Conservation (phyloP, 2,113 vertebrate species). For the Dermatemys mawii region DNA sequence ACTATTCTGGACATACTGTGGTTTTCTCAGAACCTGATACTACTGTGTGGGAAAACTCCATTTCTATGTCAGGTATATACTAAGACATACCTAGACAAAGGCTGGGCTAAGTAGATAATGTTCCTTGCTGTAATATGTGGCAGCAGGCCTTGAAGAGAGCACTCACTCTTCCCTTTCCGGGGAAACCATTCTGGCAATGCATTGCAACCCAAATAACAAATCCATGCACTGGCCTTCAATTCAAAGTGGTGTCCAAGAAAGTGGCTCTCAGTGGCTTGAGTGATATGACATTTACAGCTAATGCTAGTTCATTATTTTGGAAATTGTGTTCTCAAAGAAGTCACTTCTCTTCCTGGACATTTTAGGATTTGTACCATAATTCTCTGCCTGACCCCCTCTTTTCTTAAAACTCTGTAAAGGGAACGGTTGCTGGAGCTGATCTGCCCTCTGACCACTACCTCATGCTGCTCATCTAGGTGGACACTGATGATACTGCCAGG, state of each 20-base stretch:
- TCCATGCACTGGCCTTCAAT: not conserved
- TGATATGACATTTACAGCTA: not conserved
- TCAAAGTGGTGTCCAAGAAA: not conserved
- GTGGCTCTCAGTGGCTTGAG: not conserved
- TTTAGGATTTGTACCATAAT: not conserved
- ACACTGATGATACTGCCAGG: not conserved
- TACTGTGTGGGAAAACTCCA: not conserved
- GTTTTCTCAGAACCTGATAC: not conserved
- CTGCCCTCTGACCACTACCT: not conserved
- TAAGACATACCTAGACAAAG: not conserved
- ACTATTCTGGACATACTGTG: not conserved
- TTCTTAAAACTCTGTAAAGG: not conserved
- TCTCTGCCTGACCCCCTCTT: not conserved
- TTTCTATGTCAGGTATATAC: not conserved
- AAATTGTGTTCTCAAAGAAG: not conserved
- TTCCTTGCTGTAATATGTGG: not conserved
- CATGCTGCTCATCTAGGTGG: not conserved
- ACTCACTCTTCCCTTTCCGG: not conserved
- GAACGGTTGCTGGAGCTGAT: not conserved
- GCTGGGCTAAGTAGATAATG: not conserved
- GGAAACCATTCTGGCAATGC: not conserved
- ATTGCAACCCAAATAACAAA: not conserved
- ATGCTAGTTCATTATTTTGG: not conserved
- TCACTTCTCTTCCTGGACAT: not conserved
- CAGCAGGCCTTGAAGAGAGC: not conserved